Base-by-base conservation (phyloP, 1,140 invertebrate species). In the Ctenoplectra terminalis region DNA sequence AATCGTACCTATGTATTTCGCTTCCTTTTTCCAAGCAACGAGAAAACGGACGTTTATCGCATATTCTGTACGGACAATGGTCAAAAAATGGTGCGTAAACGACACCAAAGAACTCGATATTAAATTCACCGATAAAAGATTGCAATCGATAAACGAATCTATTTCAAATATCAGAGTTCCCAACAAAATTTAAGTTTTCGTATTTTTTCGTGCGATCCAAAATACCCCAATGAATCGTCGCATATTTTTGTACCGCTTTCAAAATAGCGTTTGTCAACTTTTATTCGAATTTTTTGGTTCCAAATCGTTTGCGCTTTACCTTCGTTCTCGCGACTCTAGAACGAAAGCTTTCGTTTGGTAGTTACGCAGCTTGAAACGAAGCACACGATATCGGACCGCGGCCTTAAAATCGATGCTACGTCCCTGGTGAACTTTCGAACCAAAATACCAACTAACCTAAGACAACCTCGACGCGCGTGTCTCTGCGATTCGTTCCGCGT, bases 361-460 rank as follows among this genome's bases (percentile, higher is more conserved):
- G n/a, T n/a, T n/a, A n/a, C n/a, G n/a, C n/a, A n/a, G n/a, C n/a
- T n/a, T n/a, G n/a, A n/a, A n/a, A n/a, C n/a, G n/a, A n/a, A n/a
- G n/a, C n/a, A n/a, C n/a, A n/a, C n/a, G 15, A 50, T 50, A 50
- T 23, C 61, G 9, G 64, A 52, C 60, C 34, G 56, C 40, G 66
- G 50, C 50, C 37, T 71, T 72, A 67, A 76, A n/a, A 81, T 81
- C 64, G 58, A 81, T 70, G 54, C 60, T 77, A 73, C 54, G 46
- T 34, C 67, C 40, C 70, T 66, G 58, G 63, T 64, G 70, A 78
- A 78, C 66, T 78, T 78, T 79, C 67, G 46, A 63, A 52, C 67
- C 76, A 40, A 72, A 71, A 85, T 81, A 74, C 82, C 63, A 76
- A 61, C 84, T 72, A 79, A 87, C 85, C 85, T 82, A 85, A 75